Evolutionary conservation across 2,797 vertebrate genomes (phyloP).

Genomic region (Botia almorhae): DNA sequence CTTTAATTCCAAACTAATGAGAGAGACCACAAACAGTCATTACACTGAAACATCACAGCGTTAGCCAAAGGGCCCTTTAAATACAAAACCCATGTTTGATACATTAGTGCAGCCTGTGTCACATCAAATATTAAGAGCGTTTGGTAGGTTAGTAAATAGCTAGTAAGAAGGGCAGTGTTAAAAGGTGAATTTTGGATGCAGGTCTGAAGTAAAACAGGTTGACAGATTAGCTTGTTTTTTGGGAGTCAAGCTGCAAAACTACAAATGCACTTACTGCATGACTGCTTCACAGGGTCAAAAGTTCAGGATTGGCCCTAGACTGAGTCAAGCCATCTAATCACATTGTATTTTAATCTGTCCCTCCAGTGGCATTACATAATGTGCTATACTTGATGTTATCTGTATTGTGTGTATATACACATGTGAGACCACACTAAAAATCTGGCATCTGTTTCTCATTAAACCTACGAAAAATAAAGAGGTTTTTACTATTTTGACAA

Average conservation of each 20-base stretch:
- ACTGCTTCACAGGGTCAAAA: neutral
- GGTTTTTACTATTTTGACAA: neutral
- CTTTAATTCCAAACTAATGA: slow-evolving; percentile 41
- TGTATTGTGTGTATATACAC: no score
- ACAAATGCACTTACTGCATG: neutral
- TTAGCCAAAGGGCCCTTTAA: slow-evolving; percentile 28
- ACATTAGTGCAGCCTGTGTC: slow-evolving; percentile 13
- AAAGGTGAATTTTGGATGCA: neutral
- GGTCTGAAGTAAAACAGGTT: neutral
- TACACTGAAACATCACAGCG: slow-evolving; percentile 22
- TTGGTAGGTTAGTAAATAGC: slow-evolving; percentile 17
- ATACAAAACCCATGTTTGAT: slow-evolving; percentile 21
- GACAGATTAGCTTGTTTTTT: neutral
- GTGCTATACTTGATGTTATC: neutral
- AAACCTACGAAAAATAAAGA: no score
- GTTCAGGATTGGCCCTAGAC: neutral
- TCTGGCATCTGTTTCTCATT: neutral
- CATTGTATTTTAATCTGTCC: neutral
- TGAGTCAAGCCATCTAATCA: no score
- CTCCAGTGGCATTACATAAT: neutral
- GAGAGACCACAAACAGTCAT: slow-evolving; percentile 32
- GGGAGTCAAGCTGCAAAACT: neutral
- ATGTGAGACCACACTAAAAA: neutral
- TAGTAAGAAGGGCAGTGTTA: neutral
- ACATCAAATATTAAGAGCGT: slow-evolving; percentile 43